Evolutionary conservation across 2,113 vertebrate genomes (phyloP).

Genomic region (Rhinoptilus africanus): DNA sequence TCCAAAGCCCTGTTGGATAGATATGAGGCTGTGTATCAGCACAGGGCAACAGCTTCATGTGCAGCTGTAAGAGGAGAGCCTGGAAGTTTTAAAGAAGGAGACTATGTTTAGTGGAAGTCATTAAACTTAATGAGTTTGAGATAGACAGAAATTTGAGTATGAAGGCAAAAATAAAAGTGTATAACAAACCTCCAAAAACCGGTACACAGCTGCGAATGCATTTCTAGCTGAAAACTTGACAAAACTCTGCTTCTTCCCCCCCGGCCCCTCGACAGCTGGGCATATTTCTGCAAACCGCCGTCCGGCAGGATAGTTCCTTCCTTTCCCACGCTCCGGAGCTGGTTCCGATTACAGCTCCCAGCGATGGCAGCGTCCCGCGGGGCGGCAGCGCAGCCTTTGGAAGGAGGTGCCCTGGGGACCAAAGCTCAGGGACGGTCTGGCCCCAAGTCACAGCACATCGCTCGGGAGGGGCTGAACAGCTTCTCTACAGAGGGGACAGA

Average conservation of each 20-base stretch:
- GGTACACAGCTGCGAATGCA: neutral
- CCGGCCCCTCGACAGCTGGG: conserved; percentile 1
- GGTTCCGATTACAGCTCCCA: neutral
- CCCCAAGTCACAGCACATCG: accelerated
- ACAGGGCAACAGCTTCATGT: neutral
- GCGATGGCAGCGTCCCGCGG: accelerated
- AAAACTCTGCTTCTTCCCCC: accelerated
- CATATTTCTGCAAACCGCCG: neutral
- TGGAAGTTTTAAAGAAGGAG: neutral
- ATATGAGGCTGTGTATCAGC: neutral
- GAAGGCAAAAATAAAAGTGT: neutral
- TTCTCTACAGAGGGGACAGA: neutral
- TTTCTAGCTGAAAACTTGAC: neutral
- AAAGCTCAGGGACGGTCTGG: neutral
- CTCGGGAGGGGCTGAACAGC: neutral
- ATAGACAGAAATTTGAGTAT: accelerated
- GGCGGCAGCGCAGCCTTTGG: neutral
- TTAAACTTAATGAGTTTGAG: neutral
- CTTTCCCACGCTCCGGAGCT: conserved; percentile 37
- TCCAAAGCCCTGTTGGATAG: neutral
- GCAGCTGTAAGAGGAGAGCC: neutral
- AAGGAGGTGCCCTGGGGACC: neutral
- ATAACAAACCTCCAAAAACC: neutral
- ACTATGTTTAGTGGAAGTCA: neutral
- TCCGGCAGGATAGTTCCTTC: neutral